Evolutionary conservation across 2,797 vertebrate species (phyloP), one percentile per base, ranked within the genome.

Genomic region (Micromesistius poutassou): DNA sequence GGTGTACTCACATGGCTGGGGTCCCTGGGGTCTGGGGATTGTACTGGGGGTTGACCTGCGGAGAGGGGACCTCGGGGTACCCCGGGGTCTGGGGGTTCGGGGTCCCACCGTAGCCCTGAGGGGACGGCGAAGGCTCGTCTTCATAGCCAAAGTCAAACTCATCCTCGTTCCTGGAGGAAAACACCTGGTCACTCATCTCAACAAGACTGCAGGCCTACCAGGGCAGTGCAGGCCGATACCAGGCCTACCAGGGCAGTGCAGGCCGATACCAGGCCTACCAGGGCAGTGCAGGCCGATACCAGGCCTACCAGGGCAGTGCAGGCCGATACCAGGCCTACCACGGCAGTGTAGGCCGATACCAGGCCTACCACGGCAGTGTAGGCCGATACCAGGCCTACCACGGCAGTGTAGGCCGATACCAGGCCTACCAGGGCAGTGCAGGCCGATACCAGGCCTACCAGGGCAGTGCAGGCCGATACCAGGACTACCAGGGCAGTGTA

Each of bases 11-110:
- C 97, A 98, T 98, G 50, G 97, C 97, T 0, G 97, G 97, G 0
- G 97, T 98, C 19, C 97, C 96, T 0, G 97, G 97, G 0, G 97
- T 98, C 92, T 98, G 97, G 0, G 97, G 97, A 89, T 98, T 97
- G 90, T 97, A 98, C 76, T 97, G 96, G 1, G 97, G 96, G 91
- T 96, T 98, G 89, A 98, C 96, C 79, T 97, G 97, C 0, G 97
- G 97, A 12, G 97, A 98, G 0, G 97, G 96, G 9, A 96, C 97
- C 78, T 98, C 97, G 0, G 97, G 96, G 88, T 98, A 98, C 3
- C 97, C 97, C 0, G 97, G 97, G 13, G 97, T 98, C 83, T 98
- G 97, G 0, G 97, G 97, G 85, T 98, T 98, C 4, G 97, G 97
- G 0, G 97, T 97, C 0, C 95, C 96, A 1, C 96, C 94, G 0